Evolutionary conservation across 1,140 invertebrate genomes (phyloP), one percentile per base, ranked within the genome.

Genomic region (Idris sp.): DNA sequence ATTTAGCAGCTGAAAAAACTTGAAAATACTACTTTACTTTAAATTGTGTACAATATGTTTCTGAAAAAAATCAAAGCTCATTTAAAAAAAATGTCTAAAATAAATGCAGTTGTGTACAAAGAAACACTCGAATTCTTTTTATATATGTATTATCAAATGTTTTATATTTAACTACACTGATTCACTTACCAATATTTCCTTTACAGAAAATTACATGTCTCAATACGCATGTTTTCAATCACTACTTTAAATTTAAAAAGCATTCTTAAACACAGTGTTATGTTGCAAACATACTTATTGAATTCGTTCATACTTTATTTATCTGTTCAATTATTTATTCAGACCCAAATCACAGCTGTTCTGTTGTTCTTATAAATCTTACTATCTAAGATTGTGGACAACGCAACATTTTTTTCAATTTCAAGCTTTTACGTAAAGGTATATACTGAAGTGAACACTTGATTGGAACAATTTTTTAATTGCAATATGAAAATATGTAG

Each of bases 161-260:
- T 62, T 49, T 36, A 54, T 65, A 65, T 64, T 36, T 62, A 49
- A 64, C 58, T 72, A 73, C 69, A 73, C 38, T 58, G 13, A 64
- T 58, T 72, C 69, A 73, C 59, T 73, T 65, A 73, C 59, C 51
- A 73, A 59, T 13, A 58, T n/a, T 59, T 58, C 43, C 46, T 65
- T 64, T 73, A 73, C 69, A 73, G 28, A 65, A 65, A 65, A 73
- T 73, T 73, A 65, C 61, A 73, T 59, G 58, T 51, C 36, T 73
- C 69, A 73, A 65, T 59, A 65, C 16, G 61, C 53, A 65, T 65
- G 61, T 65, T 73, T 64, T 72, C 68, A 72, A 59, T 59, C 53
- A 65, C 61, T 65, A 73, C 59, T 59, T 59, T 64, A 58, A 48
- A 49, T 58, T n/a, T 49, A 58, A 62, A 72, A 58, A 73, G 51